Conservation (phyloP, 2,797 vertebrate genomes). For the Malurus splendens region DNA sequence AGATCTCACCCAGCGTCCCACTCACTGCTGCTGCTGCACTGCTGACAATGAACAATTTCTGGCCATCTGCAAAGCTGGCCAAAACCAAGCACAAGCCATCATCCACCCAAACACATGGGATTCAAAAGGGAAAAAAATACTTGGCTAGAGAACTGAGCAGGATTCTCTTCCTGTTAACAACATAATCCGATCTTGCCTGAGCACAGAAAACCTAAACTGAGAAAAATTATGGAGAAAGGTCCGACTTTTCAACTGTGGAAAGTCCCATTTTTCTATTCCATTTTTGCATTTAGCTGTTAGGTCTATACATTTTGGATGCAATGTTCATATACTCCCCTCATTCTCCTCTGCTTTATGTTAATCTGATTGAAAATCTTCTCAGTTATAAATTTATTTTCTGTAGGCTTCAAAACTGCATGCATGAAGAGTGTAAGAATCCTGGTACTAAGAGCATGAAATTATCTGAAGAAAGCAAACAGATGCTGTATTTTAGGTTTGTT, state of each 20-base stretch:
- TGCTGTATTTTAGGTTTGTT: neutral
- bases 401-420: neutral
- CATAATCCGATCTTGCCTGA: neutral
- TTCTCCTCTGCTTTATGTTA: neutral
- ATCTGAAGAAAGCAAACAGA: neutral
- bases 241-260: neutral
- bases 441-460: neutral
- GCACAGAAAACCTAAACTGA: neutral
- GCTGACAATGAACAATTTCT: neutral
- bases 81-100: neutral
- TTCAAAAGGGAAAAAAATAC: neutral
- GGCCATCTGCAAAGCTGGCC: neutral
- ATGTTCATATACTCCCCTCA: neutral
- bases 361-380: conserved; percentile 7
- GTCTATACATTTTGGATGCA: neutral
- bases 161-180: neutral
- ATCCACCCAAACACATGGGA: neutral
- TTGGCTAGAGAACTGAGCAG: neutral
- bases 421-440: conserved; percentile 20
- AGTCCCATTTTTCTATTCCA: neutral
- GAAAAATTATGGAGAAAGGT: neutral
- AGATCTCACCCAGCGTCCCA: neutral
- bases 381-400: neutral
- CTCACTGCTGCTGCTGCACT: neutral
- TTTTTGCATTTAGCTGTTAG: neutral